These are phyloP conservation scores for Platycheirus rosarum DNA, from an alignment of 2,888 invertebrate species.

Conservation along the genomic window DNA sequence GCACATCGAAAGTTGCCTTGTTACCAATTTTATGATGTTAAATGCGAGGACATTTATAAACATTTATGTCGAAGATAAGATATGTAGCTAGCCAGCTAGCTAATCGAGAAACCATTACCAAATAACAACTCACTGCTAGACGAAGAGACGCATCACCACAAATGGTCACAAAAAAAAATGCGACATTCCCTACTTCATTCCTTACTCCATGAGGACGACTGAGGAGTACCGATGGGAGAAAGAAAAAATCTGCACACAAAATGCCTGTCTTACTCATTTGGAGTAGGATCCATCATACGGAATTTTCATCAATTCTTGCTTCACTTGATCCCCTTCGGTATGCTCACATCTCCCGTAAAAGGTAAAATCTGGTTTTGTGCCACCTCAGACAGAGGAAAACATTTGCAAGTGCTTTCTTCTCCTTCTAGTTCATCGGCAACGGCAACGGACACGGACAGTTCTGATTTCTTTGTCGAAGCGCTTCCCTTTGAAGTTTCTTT, in stretches of 20 bases:
- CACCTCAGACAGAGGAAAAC: conserved; percentile 46
- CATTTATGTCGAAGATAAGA: conserved; percentile 22
- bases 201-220: conserved; percentile 33
- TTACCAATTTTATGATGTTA: not conserved
- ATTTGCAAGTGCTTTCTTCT: conserved; percentile 70
- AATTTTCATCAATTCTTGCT: conserved; percentile 62
- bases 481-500: conserved; percentile 68
- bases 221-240: conserved; percentile 12
- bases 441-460: conserved; percentile 60
- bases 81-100: too few relatives aligned
- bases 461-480: conserved; percentile 71
- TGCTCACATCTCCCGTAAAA: conserved; percentile 57
- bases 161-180: conserved; percentile 32
- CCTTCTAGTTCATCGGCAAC: conserved; percentile 66
- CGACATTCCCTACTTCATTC: conserved; percentile 51
- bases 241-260: not conserved
- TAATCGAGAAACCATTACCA: conserved; percentile 23
- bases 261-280: conserved; percentile 42
- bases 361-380: conserved; percentile 68
- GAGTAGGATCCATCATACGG: conserved; percentile 53
- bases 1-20: not conserved
- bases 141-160: conserved; percentile 45
- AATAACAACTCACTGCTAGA: conserved; percentile 46
- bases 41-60: conserved; percentile 15
- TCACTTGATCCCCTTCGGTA: conserved; percentile 41